Percentiles rank a stretch among this genome's conserved stretches.
These are phyloP conservation scores for Myotis myotis DNA, from an alignment of 2,797 vertebrate species.

Conservation along the genomic window DNA sequence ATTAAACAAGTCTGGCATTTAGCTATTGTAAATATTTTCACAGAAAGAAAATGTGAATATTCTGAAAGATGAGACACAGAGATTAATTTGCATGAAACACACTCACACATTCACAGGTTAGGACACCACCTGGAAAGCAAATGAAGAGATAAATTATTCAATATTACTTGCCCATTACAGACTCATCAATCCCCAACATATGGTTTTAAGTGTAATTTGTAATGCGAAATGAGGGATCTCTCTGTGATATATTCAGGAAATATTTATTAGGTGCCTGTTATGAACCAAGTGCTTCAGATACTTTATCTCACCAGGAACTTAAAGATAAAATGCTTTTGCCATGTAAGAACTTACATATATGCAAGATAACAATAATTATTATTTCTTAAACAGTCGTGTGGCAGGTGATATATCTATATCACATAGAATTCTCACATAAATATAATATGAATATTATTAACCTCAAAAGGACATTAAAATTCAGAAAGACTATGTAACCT, in stretches of 20 bases:
- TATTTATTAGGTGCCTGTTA: background rate
- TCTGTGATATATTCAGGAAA: background rate
- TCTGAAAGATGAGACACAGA: background rate
- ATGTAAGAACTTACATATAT: background rate
- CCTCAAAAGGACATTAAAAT: background rate
- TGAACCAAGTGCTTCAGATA: background rate
- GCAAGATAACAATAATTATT: background rate
- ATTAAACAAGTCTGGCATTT: background rate
- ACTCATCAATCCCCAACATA: background rate
- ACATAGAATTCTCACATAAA: background rate
- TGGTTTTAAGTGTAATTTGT: background rate
- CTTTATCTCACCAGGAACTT: background rate
- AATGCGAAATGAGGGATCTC: too few species aligned
- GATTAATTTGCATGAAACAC: background rate
- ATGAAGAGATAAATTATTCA: background rate
- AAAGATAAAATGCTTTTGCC: background rate
- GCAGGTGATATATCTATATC: background rate
- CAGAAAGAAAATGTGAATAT: background rate
- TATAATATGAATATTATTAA: background rate
- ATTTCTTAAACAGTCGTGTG: background rate
- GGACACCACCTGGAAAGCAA: background rate
- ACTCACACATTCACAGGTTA: background rate
- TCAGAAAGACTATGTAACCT: background rate
- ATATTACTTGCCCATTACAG: background rate
- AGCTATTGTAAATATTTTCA: background rate